These are phyloP conservation scores for Spea hammondii DNA, from an alignment of 2,797 vertebrate species.

Conservation along the genomic window DNA sequence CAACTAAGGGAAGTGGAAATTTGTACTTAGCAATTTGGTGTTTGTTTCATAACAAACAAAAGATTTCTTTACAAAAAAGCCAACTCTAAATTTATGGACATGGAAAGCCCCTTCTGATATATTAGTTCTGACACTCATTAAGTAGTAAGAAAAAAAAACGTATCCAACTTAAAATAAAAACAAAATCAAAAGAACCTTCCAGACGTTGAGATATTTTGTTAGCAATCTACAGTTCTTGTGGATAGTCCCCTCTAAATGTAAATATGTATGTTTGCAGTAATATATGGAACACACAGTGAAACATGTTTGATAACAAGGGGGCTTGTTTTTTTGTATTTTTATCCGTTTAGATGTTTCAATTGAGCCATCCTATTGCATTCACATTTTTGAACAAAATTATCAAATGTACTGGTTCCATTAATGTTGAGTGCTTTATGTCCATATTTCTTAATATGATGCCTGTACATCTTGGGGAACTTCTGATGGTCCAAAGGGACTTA, in stretches of 20 bases:
- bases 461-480: no score
- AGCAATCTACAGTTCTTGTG: constrained; percentile 68
- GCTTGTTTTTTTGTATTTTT: constrained; percentile 56
- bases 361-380: constrained; percentile 69
- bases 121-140: not conserved
- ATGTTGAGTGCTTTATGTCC: constrained; percentile 46
- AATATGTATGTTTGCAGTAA: constrained; percentile 78
- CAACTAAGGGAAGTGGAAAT: constrained; percentile 27
- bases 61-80: not conserved
- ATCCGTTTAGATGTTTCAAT: constrained; percentile 71
- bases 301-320: constrained; percentile 69
- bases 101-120: not conserved
- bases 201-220: constrained; percentile 52
- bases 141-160: not conserved
- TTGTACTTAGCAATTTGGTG: not conserved
- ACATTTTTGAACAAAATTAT: constrained; percentile 46
- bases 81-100: constrained; percentile 8
- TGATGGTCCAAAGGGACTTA: no score
- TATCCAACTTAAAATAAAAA: not conserved
- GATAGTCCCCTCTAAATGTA: constrained; percentile 71
- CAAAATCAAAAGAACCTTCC: not conserved
- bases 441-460: no score
- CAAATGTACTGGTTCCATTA: constrained; percentile 48
- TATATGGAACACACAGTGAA: constrained; percentile 75
- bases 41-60: not conserved